Evolutionary conservation across 2,888 invertebrate genomes (phyloP), one percentile per base, ranked within the genome.

Genomic region (Eurytoma californica): DNA sequence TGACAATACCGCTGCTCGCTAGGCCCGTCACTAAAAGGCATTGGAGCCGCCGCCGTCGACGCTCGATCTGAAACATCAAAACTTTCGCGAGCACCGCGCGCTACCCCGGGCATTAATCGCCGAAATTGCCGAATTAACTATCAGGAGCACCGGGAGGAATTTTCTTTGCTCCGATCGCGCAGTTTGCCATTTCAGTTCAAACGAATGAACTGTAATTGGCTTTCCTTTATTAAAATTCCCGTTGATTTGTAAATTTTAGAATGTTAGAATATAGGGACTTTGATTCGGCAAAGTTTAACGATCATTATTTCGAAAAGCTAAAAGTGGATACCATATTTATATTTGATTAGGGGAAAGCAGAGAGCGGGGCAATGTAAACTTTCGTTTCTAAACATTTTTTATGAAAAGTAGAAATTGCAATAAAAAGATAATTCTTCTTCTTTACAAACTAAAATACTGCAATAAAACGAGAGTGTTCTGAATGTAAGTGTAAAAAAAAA

Each of bases 1-100:
- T 53, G 80, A 76, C 75, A 79, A 72, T 75, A 51, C 53, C 49
- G 51, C 7, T 18, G 20, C 24, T 4, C 67, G 53, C 28, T 18
- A 72, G 2, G 18, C n/a, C 16, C 57, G 0, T 16, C 28, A n/a
- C 49, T 60, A 47, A 69, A 69, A 58, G 39, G 39, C 39, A 39
- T 39, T 39, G 30, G n/a, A n/a, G 39, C 53, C 53, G 14, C 2
- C 3, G 53, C 7, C 53, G 53, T 16, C 51, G 20, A 60, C 53
- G 30, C 53, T 7, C n/a, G 61, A 18, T 63, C 65, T 65, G 72
- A 65, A 58, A 55, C 57, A 73, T 73, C 66, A 57, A 67, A 75
- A 70, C 63, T 63, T 63, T 61, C 61, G 18, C n/a, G 14, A 13
- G 65, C 18, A 13, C 53, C n/a, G 16, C 24, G 55, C 58, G 57